Conservation (phyloP, 2,888 invertebrate genomes). For the Panzeria rudis region DNA sequence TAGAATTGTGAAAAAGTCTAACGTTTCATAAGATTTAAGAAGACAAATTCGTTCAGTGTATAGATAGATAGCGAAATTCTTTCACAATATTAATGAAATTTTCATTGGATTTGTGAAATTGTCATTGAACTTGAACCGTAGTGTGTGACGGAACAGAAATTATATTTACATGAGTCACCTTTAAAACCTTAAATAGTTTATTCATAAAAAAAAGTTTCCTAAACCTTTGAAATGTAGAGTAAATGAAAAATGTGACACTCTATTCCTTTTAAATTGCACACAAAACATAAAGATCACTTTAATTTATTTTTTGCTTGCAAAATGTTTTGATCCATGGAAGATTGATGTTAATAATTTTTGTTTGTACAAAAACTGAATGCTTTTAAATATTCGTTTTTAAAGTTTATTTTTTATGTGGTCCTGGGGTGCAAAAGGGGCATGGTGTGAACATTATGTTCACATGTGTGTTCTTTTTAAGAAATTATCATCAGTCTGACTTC, state of each 20-base stretch:
- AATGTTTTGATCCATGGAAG: conserved; percentile 82
- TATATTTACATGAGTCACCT: not conserved
- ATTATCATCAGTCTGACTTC: conserved; percentile 41
- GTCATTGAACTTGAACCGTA: too few species aligned
- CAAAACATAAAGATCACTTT: conserved; percentile 28
- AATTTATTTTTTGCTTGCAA: conserved; percentile 70
- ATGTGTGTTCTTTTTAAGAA: conserved; percentile 74
- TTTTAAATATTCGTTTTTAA: conserved; percentile 36
- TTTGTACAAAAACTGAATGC: conserved; percentile 27
- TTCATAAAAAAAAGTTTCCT: not conserved
- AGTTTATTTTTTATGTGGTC: conserved; percentile 22
- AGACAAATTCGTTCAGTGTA: too few species aligned
- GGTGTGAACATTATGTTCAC: conserved; percentile 81
- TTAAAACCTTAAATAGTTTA: not conserved
- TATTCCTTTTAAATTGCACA: conserved; percentile 2
- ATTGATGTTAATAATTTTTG: conserved; percentile 80
- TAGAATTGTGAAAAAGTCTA: too few species aligned
- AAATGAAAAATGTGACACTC: not conserved
- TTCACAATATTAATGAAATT: too few species aligned
- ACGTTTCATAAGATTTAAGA: too few species aligned
- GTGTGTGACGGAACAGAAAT: too few species aligned
- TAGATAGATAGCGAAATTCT: too few species aligned
- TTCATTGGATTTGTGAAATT: too few species aligned
- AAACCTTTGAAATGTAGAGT: not conserved
- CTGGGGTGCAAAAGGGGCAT: conserved; percentile 74